Conservation (phyloP, 2,888 invertebrate genomes). For the Xylota sylvarum region DNA sequence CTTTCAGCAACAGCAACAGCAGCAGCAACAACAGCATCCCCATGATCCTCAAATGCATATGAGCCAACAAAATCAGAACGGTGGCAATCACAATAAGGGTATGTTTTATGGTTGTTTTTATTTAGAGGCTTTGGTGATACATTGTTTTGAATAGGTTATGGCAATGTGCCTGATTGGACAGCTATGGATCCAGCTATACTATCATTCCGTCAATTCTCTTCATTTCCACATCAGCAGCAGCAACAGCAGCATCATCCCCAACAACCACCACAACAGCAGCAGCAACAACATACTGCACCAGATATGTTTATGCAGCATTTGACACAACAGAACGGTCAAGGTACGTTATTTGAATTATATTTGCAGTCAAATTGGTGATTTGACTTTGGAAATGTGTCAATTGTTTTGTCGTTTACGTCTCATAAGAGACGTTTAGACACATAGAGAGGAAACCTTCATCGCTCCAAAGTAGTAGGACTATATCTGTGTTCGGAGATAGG, state of each 20-base stretch:
- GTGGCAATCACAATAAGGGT: conserved; percentile 75
- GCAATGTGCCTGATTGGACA: conserved; percentile 92
- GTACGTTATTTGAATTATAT: conserved; percentile 68
- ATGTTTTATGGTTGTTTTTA: background rate
- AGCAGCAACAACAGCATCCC: conserved; percentile 76
- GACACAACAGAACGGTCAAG: conserved; percentile 81
- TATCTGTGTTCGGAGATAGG: too few relatives aligned
- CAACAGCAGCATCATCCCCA: conserved; percentile 80
- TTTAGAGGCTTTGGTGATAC: background rate
- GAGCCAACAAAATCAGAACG: conserved; percentile 75
- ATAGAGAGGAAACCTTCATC: too few relatives aligned
- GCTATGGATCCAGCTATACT: conserved; percentile 96
- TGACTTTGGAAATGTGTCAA: too few relatives aligned
- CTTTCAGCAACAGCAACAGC: conserved; percentile 80
- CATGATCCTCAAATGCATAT: conserved; percentile 81
- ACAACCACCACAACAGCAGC: conserved; percentile 83
- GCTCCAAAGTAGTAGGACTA: too few relatives aligned
- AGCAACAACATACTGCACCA: conserved; percentile 79
- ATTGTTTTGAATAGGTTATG: conserved; percentile 83
- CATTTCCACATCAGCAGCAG: conserved; percentile 84
- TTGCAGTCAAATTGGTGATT: too few relatives aligned
- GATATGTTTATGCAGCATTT: conserved; percentile 81
- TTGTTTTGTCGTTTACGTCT: too few relatives aligned
- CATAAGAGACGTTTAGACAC: too few relatives aligned
- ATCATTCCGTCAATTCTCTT: conserved; percentile 84